Evolutionary conservation across 2,113 vertebrate species (phyloP).

Genomic region (Sinosuthora webbiana): DNA sequence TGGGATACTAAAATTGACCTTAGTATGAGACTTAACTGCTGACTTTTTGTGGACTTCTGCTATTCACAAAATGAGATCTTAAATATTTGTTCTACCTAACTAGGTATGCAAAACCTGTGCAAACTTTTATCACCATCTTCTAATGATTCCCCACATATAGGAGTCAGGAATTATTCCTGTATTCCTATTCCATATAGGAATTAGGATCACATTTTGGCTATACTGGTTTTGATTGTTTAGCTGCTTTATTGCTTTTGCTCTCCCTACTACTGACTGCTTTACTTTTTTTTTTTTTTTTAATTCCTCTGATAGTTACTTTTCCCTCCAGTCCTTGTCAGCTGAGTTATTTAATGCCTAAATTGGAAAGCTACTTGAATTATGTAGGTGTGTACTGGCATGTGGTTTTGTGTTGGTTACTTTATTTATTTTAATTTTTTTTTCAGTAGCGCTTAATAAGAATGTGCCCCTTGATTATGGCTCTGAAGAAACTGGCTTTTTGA

Average conservation of each 20-base stretch:
- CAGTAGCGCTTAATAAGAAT: neutral
- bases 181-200: neutral
- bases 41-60: neutral
- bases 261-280: neutral
- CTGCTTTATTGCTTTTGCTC: neutral
- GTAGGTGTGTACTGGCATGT: neutral
- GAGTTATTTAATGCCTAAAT: neutral
- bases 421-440: neutral
- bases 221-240: neutral
- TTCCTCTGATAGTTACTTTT: neutral
- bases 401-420: neutral
- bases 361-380: neutral
- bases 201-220: neutral
- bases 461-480: neutral
- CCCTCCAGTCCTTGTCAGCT: neutral
- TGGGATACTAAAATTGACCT: neutral
- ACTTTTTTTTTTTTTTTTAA: too few species aligned
- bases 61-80: neutral
- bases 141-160: neutral
- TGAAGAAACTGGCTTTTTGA: fast-evolving
- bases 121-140: neutral
- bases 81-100: neutral
- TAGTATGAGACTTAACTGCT: neutral
- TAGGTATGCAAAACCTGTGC: neutral
- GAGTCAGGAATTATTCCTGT: neutral